Percentiles rank a stretch among this genome's conserved stretches.
Evolutionary conservation across 2,797 vertebrate species (phyloP).

Genomic region (Xerus rutilus): DNA sequence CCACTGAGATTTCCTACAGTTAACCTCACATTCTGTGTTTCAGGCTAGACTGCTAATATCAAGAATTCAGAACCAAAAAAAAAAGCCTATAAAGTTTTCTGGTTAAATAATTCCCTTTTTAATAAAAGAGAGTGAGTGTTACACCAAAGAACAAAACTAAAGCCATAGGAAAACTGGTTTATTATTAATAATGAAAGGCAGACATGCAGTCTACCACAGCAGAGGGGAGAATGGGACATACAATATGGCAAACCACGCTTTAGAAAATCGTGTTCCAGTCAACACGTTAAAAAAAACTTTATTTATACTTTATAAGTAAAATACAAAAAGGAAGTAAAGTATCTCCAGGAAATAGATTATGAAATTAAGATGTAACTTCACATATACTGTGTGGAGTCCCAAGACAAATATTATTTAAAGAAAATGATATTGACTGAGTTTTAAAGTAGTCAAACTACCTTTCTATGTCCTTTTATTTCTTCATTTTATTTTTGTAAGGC

Average conservation of each 20-base stretch:
- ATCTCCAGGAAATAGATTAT: neutral
- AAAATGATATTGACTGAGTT: neutral
- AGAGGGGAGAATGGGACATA: neutral
- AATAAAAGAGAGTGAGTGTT: neutral
- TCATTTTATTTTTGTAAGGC: constrained; percentile 10
- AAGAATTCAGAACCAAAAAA: neutral
- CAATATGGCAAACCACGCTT: neutral
- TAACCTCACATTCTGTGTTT: neutral
- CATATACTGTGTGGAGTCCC: neutral
- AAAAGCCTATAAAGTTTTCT: neutral
- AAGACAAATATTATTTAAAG: neutral
- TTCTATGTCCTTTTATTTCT: neutral
- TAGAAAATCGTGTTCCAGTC: neutral
- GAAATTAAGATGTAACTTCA: neutral
- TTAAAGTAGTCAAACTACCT: neutral
- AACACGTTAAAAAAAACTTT: neutral
- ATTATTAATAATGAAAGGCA: neutral
- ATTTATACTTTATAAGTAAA: neutral
- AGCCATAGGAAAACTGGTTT: neutral
- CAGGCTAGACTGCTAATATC: neutral
- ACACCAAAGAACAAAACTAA: neutral
- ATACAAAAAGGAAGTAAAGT: constrained; percentile 7
- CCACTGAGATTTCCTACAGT: neutral
- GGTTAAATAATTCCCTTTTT: neutral
- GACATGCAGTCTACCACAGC: neutral